Conservation (phyloP, 2,888 invertebrate genomes). For the Diadegma fenestrale region DNA sequence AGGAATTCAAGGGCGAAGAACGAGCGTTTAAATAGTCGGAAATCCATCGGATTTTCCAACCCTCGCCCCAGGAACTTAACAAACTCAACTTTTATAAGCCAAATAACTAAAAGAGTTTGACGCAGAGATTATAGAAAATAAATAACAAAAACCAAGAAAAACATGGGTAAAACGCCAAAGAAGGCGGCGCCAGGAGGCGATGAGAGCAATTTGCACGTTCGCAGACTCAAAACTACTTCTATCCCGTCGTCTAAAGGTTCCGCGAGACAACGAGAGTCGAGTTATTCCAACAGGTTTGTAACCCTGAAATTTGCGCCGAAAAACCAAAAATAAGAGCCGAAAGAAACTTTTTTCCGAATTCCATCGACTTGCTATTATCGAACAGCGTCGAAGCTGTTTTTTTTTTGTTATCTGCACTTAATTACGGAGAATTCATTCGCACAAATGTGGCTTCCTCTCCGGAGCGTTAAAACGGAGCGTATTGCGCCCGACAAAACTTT, state of each 20-base stretch:
- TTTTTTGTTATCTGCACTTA: no score
- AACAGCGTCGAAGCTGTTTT: conserved; percentile 19
- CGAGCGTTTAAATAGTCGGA: neutral
- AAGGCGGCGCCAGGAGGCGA: conserved; percentile 82
- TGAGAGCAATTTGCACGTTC: conserved; percentile 81
- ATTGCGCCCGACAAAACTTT: neutral
- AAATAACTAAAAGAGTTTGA: conserved; percentile 18
- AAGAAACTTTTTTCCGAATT: conserved; percentile 33
- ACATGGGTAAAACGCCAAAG: conserved; percentile 82
- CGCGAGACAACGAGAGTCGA: conserved; percentile 77
- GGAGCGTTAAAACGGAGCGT: neutral
- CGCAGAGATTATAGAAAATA: conserved; percentile 17
- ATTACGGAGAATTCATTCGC: neutral
- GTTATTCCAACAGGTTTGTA: conserved; percentile 81
- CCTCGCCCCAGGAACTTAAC: conserved; percentile 1
- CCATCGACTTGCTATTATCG: conserved; percentile 40
- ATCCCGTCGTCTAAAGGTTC: conserved; percentile 75
- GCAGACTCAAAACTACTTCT: conserved; percentile 79
- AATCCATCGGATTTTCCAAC: neutral
- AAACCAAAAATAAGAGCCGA: conserved; percentile 47
- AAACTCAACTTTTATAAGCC: conserved; percentile 20
- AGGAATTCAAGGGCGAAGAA: conserved; percentile 22
- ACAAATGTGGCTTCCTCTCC: neutral
- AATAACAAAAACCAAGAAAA: conserved; percentile 15
- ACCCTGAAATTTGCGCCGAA: conserved; percentile 57